A percentile compares a stretch with the other conserved stretches of the same genome.
phyloP scores from a whole-genome alignment of 1,140 invertebrate genomes.

The Lysiphlebus fabarum region DNA sequence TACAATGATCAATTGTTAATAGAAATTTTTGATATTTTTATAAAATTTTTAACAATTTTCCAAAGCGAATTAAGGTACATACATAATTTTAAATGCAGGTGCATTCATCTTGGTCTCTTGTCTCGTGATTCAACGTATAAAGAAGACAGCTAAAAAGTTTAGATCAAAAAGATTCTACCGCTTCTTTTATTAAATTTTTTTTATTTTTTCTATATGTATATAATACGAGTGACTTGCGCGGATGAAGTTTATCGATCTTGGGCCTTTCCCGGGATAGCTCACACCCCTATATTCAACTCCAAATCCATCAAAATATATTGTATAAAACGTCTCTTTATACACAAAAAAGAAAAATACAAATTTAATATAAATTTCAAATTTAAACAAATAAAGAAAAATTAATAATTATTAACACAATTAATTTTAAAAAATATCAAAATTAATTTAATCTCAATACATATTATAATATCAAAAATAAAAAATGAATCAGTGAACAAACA shows the following conservation, averaged over 20 bases:
- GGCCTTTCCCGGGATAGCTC: constrained; percentile 28
- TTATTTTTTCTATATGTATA: not conserved
- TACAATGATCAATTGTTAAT: too few relatives aligned
- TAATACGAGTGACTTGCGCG: constrained; percentile 34
- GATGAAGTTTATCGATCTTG: constrained; percentile 37
- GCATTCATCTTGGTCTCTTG: constrained; percentile 7
- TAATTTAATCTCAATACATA: too few relatives aligned
- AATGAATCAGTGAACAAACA: not conserved
- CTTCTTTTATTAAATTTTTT: not conserved
- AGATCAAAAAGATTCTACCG: constrained; percentile 1
- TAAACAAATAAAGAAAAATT: not conserved
- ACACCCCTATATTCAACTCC: constrained; percentile 20
- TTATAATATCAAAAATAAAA: not conserved
- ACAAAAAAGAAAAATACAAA: not conserved
- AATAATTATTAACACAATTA: not conserved
- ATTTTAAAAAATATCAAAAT: too few relatives aligned
- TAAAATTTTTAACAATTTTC: too few relatives aligned
- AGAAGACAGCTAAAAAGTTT: not conserved
- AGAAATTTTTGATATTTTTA: too few relatives aligned
- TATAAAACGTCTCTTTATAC: not conserved
- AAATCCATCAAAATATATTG: not conserved
- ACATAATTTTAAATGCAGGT: constrained; percentile 13
- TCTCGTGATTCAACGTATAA: not conserved
- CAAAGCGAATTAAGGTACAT: too few relatives aligned
- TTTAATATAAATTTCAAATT: too few relatives aligned